Evolutionary conservation across 2,888 invertebrate genomes (phyloP).

Genomic region (Ophion ellenae): DNA sequence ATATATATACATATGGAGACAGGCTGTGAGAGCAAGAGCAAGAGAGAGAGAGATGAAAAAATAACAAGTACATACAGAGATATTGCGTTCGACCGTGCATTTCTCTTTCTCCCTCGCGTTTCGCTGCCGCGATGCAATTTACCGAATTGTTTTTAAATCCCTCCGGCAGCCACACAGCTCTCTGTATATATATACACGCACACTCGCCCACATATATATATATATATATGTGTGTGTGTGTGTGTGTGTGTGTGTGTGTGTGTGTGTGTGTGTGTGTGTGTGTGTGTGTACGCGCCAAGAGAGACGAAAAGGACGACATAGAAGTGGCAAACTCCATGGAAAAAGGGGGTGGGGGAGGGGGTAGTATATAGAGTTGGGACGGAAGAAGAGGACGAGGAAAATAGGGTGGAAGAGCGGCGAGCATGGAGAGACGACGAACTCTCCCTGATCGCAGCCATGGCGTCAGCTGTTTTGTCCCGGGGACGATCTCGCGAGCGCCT

Average conservation of each 20-base stretch:
- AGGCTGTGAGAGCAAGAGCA: background rate
- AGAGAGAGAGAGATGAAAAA: slow-evolving; percentile 24
- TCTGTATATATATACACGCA: slow-evolving; percentile 2
- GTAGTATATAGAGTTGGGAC: slow-evolving; percentile 32
- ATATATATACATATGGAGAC: no score
- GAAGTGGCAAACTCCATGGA: slow-evolving; percentile 24
- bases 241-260: no score
- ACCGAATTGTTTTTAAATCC: slow-evolving; percentile 82
- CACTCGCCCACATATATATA: background rate
- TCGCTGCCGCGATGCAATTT: slow-evolving; percentile 78
- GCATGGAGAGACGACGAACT: slow-evolving; percentile 66
- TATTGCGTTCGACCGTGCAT: slow-evolving; percentile 68
- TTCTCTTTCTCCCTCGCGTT: slow-evolving; percentile 67
- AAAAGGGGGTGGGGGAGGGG: slow-evolving; percentile 30
- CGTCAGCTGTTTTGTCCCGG: slow-evolving; percentile 82
- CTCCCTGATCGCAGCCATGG: slow-evolving; percentile 77
- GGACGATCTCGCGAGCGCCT: slow-evolving; percentile 69
- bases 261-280: no score
- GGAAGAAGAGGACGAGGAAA: slow-evolving; percentile 43
- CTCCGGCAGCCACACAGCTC: slow-evolving; percentile 70
- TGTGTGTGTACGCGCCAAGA: background rate
- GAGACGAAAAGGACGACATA: slow-evolving; percentile 1
- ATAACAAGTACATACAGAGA: slow-evolving; percentile 58
- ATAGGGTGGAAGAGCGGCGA: slow-evolving; percentile 55
- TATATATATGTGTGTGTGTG: background rate